A percentile compares a stretch with the other conserved stretches of the same genome.
Conservation (phyloP, 2,113 vertebrate species). For the Rhinoptilus africanus region DNA sequence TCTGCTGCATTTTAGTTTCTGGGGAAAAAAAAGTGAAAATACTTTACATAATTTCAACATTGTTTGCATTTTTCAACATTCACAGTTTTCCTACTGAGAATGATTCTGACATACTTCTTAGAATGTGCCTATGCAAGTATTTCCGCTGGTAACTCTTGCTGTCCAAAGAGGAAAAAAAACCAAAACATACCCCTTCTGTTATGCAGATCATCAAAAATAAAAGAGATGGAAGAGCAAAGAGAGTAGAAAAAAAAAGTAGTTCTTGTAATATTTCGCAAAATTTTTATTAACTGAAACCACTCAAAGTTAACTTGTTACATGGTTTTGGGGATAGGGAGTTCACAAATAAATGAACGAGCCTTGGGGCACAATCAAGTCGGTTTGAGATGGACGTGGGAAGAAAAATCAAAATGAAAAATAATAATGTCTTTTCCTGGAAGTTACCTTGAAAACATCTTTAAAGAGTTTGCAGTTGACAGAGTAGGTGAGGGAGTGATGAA, state of each 20-base stretch:
- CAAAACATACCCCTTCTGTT: neutral
- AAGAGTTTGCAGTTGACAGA: neutral
- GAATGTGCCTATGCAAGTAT: neutral
- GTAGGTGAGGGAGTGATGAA: neutral
- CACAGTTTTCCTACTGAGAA: neutral
- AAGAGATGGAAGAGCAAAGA: neutral
- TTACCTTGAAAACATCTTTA: neutral
- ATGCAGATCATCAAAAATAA: neutral
- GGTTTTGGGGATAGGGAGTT: neutral
- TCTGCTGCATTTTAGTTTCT: neutral
- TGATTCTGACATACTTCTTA: neutral
- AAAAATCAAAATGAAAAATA: neutral
- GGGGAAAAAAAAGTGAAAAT: neutral
- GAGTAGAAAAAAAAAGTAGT: neutral
- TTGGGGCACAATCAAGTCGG: no score
- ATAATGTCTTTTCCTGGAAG: neutral
- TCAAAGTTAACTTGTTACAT: neutral
- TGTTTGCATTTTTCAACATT: neutral
- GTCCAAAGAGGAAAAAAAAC: neutral
- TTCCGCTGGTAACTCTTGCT: neutral
- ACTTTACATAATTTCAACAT: neutral
- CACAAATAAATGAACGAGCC: neutral
- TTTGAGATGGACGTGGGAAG: neutral
- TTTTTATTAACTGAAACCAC: neutral
- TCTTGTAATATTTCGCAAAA: neutral